These are phyloP conservation scores for Thaumetopoea pityocampa DNA, from an alignment of 1,140 invertebrate genomes.

Conservation along the genomic window DNA sequence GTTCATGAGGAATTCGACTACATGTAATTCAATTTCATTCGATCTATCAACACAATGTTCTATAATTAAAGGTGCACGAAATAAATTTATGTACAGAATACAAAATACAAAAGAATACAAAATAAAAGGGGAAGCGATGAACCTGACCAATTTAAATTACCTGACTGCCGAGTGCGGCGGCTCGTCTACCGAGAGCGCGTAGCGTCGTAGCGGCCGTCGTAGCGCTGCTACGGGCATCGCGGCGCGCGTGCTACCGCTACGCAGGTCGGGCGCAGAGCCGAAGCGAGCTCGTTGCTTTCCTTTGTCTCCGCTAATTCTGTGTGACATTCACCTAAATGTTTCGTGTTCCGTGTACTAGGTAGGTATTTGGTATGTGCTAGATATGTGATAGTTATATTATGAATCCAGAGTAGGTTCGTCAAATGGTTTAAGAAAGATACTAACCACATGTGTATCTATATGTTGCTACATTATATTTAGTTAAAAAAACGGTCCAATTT, in stretches of 20 bases:
- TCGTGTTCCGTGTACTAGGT: no score
- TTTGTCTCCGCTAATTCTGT: constrained; percentile 45
- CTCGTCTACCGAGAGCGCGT: constrained; percentile 83
- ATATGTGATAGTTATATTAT: no score
- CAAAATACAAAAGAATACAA: constrained; percentile 13
- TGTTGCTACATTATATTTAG: no score
- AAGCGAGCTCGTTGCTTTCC: constrained; percentile 46
- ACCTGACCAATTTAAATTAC: constrained; percentile 26
- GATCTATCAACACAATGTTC: no score
- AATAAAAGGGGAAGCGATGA: constrained; percentile 1
- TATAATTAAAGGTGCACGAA: no score
- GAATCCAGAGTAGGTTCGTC: no score
- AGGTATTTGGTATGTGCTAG: no score
- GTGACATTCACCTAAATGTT: constrained; percentile 47
- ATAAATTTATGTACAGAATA: constrained; percentile 4
- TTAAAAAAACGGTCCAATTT: no score
- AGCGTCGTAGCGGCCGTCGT: constrained; percentile 78
- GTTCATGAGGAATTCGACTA: no score
- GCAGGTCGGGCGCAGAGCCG: constrained; percentile 62
- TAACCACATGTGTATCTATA: no score
- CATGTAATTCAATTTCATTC: no score
- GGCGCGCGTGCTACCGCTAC: constrained; percentile 75
- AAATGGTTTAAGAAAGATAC: no score
- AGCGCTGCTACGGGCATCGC: constrained; percentile 71
- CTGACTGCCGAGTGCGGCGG: constrained; percentile 64